phyloP scores from a whole-genome alignment of 1,140 invertebrate genomes.

The Drosophila melanica region DNA sequence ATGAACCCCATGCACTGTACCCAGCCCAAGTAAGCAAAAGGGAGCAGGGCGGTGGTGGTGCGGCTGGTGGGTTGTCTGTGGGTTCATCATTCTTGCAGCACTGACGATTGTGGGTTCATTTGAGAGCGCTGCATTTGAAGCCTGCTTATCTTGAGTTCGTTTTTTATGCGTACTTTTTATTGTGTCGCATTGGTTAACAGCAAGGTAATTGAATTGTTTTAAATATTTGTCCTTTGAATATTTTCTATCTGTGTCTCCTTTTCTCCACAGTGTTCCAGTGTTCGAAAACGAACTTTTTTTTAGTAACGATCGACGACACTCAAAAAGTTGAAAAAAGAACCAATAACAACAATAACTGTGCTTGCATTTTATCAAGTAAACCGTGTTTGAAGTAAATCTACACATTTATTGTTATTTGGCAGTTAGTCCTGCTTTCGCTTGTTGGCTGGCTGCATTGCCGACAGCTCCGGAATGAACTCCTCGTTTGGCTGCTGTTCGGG shows the following conservation, averaged over 20 bases:
- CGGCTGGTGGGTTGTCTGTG: neutral
- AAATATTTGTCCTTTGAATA: too few relatives aligned
- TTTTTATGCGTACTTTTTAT: conserved; percentile 49
- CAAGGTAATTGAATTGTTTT: conserved; percentile 30
- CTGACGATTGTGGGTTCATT: neutral
- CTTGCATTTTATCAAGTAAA: too few relatives aligned
- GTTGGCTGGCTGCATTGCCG: too few relatives aligned
- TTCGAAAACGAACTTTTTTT: too few relatives aligned
- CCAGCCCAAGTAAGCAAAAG: neutral
- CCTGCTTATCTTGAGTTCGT: conserved; percentile 44
- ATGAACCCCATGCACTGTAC: conserved; percentile 37
- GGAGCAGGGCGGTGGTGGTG: neutral
- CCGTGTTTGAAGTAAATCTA: too few relatives aligned
- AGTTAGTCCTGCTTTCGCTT: conserved; percentile 18
- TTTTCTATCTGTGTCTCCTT: too few relatives aligned
- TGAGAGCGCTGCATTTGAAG: conserved; percentile 33
- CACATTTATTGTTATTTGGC: too few relatives aligned
- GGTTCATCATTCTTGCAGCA: conserved; percentile 19
- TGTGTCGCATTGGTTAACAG: conserved; percentile 32
- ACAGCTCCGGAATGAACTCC: neutral
- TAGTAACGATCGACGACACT: too few relatives aligned
- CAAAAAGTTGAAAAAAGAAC: too few relatives aligned
- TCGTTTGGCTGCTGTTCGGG: neutral
- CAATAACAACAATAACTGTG: too few relatives aligned
- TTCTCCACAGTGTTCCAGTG: too few relatives aligned